Evolutionary conservation across 2,888 invertebrate species (phyloP).

Genomic region (Perizoma affinitatum): DNA sequence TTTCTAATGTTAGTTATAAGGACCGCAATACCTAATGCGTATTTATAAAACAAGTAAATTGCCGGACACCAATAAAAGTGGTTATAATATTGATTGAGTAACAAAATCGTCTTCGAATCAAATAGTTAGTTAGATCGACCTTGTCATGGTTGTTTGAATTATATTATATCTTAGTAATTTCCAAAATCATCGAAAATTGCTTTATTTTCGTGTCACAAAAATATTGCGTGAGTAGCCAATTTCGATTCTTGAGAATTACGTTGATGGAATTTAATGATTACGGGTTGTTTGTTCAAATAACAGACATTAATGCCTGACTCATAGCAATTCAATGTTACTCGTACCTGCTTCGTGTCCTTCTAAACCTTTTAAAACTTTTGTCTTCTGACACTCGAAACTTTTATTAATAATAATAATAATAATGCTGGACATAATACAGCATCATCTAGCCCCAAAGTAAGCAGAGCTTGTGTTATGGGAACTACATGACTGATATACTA

Average conservation of each 20-base stretch:
- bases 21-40: not conserved
- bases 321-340: slow-evolving; percentile 1
- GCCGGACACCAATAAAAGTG: slow-evolving; percentile 5
- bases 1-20: too few relatives aligned
- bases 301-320: slow-evolving; percentile 9
- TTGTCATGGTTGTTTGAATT: slow-evolving; percentile 7
- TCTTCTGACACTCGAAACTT: too few relatives aligned
- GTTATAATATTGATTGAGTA: slow-evolving; percentile 10
- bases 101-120: slow-evolving; percentile 1
- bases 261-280: slow-evolving; percentile 18
- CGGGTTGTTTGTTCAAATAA: slow-evolving; percentile 13
- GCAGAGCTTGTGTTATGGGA: too few relatives aligned
- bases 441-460: too few relatives aligned
- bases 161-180: slow-evolving; percentile 1
- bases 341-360: slow-evolving; percentile 9
- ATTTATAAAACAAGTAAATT: slow-evolving; percentile 4
- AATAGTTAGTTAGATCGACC: slow-evolving; percentile 1
- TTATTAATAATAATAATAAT: too few relatives aligned
- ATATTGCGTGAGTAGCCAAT: too few relatives aligned
- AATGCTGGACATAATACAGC: too few relatives aligned
- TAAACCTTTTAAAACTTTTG: not conserved
- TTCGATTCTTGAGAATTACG: not conserved
- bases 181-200: slow-evolving; percentile 1
- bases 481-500: too few relatives aligned
- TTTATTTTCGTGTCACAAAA: not conserved